These are phyloP conservation scores for Hippocampus abdominalis DNA, from an alignment of 2,113 vertebrate genomes.

Conservation along the genomic window DNA sequence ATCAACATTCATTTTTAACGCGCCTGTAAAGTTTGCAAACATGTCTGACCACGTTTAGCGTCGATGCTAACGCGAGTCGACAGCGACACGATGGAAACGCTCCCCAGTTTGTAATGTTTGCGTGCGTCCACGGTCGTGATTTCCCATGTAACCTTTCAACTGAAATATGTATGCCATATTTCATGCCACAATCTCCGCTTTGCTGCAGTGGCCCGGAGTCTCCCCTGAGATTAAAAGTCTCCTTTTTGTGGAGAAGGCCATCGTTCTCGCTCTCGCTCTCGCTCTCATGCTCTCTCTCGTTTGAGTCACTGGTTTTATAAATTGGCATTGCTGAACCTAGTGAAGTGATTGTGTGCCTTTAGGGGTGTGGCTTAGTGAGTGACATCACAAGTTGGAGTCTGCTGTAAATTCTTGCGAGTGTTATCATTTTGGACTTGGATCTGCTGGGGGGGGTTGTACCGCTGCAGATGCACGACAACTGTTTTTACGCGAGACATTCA, in stretches of 20 bases:
- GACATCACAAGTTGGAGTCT: too few species aligned
- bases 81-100: not conserved
- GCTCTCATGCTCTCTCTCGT: too few species aligned
- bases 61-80: not conserved
- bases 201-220: too few species aligned
- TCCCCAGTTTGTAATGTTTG: not conserved
- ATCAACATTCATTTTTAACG: not conserved
- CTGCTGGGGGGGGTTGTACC: too few species aligned
- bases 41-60: not conserved
- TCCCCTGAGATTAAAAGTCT: not conserved
- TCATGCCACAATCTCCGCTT: not conserved
- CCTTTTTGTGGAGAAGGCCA: not conserved
- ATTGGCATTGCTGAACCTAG: too few species aligned
- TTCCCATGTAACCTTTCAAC: not conserved
- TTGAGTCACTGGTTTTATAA: not conserved
- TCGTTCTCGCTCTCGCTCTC: not conserved
- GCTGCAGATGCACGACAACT: not conserved
- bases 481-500: not conserved
- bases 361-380: too few species aligned
- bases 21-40: not conserved
- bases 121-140: not conserved
- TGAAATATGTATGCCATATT: not conserved
- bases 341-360: too few species aligned
- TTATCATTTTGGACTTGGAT: too few species aligned
- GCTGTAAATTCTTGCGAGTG: too few species aligned